Evolutionary conservation across 2,888 invertebrate species (phyloP).

Genomic region (Alcis repandata): DNA sequence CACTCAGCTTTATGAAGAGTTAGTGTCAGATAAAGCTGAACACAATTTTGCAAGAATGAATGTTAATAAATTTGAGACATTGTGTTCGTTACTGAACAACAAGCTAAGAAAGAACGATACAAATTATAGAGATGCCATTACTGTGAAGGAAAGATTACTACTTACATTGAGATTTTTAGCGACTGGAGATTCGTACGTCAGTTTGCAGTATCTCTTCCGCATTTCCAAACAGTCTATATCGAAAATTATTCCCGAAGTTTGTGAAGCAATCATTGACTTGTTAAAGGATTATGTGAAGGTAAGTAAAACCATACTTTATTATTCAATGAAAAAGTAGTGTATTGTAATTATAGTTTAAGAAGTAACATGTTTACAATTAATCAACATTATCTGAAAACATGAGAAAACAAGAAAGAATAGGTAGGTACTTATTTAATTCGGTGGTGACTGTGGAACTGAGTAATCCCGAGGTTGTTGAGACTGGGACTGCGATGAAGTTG

Average conservation of each 20-base stretch:
- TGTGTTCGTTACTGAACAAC: constrained; percentile 46
- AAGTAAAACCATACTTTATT: constrained; percentile 42
- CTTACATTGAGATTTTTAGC: constrained; percentile 47
- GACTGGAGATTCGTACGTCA: constrained; percentile 48
- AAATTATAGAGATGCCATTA: constrained; percentile 46
- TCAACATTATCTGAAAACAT: constrained; percentile 11
- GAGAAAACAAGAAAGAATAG: constrained; percentile 23
- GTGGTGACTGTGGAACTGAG: constrained; percentile 40
- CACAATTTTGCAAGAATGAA: constrained; percentile 47
- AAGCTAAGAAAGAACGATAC: constrained; percentile 38
- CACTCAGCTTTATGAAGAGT: constrained; percentile 11
- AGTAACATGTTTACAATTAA: constrained; percentile 9
- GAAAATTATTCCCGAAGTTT: constrained; percentile 46
- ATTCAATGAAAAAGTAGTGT: constrained; percentile 42
- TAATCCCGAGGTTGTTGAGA: constrained; percentile 22
- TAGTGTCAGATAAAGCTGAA: constrained; percentile 27
- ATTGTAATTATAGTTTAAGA: constrained; percentile 37
- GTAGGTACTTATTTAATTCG: constrained; percentile 41
- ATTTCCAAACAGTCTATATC: constrained; percentile 47
- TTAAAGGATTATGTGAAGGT: constrained; percentile 47
- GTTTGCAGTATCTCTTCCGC: constrained; percentile 43
- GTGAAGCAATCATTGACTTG: constrained; percentile 45
- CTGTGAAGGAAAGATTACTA: constrained; percentile 47
- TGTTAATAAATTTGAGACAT: constrained; percentile 45
- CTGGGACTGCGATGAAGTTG: constrained; percentile 10